Evolutionary conservation across 1,140 invertebrate genomes (phyloP).

Genomic region (Temnothorax longispinosus): DNA sequence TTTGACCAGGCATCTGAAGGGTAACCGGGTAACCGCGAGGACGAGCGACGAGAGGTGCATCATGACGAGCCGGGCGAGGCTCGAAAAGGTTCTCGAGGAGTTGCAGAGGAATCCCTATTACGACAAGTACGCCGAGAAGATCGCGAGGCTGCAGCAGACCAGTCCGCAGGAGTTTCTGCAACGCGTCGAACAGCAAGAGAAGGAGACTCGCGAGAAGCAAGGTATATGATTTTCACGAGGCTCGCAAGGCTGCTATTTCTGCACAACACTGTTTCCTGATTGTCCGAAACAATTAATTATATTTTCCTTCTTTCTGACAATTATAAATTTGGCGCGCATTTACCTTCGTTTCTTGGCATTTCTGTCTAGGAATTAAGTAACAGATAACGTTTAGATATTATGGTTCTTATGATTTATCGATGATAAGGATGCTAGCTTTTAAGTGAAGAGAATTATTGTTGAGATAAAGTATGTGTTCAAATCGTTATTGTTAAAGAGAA

Average conservation of each 20-base stretch:
- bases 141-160: slow-evolving; percentile 90
- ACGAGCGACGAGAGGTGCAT: slow-evolving; percentile 81
- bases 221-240: slow-evolving; percentile 73
- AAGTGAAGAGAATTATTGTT: too few relatives aligned
- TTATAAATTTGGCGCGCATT: not conserved
- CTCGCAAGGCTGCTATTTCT: not conserved
- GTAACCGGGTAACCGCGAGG: not conserved
- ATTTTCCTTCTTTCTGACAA: not conserved
- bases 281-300: not conserved
- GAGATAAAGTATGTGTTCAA: slow-evolving; percentile 18
- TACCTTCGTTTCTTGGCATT: not conserved
- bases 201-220: slow-evolving; percentile 84
- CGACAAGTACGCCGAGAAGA: slow-evolving; percentile 93
- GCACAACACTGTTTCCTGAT: not conserved
- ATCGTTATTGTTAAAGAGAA: slow-evolving; percentile 67
- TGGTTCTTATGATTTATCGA: not conserved
- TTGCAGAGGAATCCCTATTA: slow-evolving; percentile 92
- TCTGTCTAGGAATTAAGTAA: not conserved
- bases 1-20: not conserved
- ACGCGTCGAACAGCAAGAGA: slow-evolving; percentile 88
- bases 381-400: not conserved
- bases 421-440: slow-evolving; percentile 35
- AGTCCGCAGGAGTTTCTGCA: slow-evolving; percentile 91
- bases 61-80: slow-evolving; percentile 85
- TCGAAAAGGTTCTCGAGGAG: slow-evolving; percentile 88